phyloP scores from a whole-genome alignment of 2,113 vertebrate species.

The Tetrax tetrax region DNA sequence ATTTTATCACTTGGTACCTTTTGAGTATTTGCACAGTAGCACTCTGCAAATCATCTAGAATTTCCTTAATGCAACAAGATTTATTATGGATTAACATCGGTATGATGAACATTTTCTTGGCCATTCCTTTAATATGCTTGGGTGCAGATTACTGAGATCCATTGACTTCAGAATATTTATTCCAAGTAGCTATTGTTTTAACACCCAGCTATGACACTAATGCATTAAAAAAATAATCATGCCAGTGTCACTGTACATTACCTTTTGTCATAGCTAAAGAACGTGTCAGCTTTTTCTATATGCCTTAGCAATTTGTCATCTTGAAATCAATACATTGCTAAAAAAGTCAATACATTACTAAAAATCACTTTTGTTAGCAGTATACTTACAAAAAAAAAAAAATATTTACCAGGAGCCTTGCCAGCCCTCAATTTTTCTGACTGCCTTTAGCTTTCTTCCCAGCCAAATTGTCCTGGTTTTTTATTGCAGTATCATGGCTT shows the following conservation, averaged over 20 bases:
- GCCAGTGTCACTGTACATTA: not conserved
- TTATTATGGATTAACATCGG: constrained; percentile 17
- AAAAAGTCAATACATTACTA: not conserved
- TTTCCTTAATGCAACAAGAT: constrained; percentile 34
- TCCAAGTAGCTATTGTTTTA: not conserved
- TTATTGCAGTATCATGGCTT: not conserved
- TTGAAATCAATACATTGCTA: not conserved
- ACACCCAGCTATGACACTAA: not conserved
- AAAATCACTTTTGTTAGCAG: not conserved
- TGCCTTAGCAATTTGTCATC: not conserved
- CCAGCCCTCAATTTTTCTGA: not conserved
- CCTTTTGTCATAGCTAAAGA: not conserved
- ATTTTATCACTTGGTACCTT: constrained; percentile 39
- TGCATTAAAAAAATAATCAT: not conserved
- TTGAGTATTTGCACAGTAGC: constrained; percentile 39
- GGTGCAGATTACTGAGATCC: not conserved
- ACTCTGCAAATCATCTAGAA: constrained; percentile 19
- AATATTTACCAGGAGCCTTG: not conserved
- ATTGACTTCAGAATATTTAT: not conserved
- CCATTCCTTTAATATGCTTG: not conserved
- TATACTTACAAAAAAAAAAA: not conserved
- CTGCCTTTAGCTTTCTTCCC: not conserved
- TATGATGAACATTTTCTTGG: not conserved
- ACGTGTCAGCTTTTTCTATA: not conserved
- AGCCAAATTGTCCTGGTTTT: not conserved